Base-by-base conservation (phyloP, 2,113 vertebrate species). In the Girardinichthys multiradiatus region DNA sequence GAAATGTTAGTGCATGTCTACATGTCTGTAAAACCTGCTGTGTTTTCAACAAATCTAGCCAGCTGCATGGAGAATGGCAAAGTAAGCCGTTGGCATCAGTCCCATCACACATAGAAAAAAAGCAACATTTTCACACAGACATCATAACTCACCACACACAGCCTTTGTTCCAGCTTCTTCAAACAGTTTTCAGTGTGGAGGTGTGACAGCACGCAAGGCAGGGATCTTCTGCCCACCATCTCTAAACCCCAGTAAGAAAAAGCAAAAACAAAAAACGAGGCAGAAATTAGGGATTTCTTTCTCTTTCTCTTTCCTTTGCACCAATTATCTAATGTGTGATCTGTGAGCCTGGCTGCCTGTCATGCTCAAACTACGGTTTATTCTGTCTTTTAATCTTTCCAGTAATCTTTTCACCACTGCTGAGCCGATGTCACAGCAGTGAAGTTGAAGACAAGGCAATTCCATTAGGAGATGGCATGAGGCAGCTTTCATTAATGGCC, bases 311-410 rank as follows among this genome's bases (percentile, higher is more conserved):
- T 68, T 57, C 62, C 79, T 78, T 89, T 72, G 51, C 81, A 82
- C 84, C 87, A 90, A 91, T 92, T 91, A 91, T 89, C 89, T 86
- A 83, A 87, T 89, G 87, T 89, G 87, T 87, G 86, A 89, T 90
- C 83, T 81, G 8, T 29, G 39, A 60, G 75, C 64, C 61, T 59
- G 62, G 59, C 80, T 83, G 87, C 67, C 82, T 60, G 76, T 87
- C 87, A 84, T 62, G 64, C 21, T 35, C 77, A 78, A 73, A 69
- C 77, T 66, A 68, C 60, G 73, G 62, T 89, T 83, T 80, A 70
- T 87, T 84, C 76, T 63, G 35, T 83, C 79, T 86, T 90, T 87
- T 91, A 87, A 88, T 91, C 84, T 89, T 79, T 81, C 74, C 31
- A 67, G 83, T 90, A 84, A 89, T 91, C 83, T 89, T 82, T 86